Evolutionary conservation across 2,113 vertebrate genomes (phyloP).

Genomic region (Chaetura pelagica): DNA sequence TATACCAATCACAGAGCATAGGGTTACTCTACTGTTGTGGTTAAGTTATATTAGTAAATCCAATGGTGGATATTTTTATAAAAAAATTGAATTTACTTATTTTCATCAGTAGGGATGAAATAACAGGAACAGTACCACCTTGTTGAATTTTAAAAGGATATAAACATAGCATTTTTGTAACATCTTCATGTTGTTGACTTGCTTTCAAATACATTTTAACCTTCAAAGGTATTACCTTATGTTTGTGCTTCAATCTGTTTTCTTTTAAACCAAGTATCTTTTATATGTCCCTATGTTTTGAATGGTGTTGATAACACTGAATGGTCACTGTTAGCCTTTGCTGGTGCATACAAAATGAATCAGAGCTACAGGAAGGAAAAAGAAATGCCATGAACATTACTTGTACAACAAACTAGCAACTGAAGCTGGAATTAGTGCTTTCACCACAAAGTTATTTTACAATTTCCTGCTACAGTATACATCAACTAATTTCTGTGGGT

Average conservation of each 20-base stretch:
- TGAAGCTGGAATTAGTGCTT: not conserved
- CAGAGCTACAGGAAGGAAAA: not conserved
- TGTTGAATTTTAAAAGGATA: not conserved
- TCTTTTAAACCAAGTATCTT: not conserved
- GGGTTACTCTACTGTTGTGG: not conserved
- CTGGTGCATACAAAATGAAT: not conserved
- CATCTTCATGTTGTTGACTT: not conserved
- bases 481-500: not conserved
- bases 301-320: not conserved
- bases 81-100: not conserved
- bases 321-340: not conserved
- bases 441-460: not conserved
- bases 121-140: not conserved
- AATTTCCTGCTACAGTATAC: not conserved
- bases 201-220: not conserved
- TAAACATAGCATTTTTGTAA: not conserved
- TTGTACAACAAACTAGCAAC: not conserved
- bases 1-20: not conserved
- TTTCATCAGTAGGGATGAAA: not conserved
- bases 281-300: not conserved
- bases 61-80: not conserved
- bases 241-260: not conserved
- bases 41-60: constrained; percentile 11
- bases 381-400: not conserved
- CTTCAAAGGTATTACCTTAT: not conserved